Conservation (phyloP, 2,113 vertebrate genomes). For the Indri indri region DNA sequence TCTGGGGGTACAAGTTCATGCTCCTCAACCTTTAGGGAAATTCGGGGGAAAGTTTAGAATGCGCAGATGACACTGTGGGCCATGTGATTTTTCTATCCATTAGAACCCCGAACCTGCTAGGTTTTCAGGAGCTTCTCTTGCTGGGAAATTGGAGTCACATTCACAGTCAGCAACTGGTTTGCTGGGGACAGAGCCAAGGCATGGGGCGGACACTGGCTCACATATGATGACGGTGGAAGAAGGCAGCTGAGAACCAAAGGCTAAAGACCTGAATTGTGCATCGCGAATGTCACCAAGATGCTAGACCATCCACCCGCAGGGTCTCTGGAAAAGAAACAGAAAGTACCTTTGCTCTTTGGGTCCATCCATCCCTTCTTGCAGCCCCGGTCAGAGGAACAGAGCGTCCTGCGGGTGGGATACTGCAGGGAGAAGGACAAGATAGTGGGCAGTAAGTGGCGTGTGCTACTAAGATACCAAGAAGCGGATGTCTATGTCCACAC, state of each 20-base stretch:
- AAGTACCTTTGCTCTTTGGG: conserved; percentile 86
- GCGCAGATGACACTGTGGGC: neutral
- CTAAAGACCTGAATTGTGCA: neutral
- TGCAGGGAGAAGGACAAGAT: conserved; percentile 37
- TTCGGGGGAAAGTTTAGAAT: neutral
- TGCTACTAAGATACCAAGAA: neutral
- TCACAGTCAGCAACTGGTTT: neutral
- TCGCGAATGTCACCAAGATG: neutral
- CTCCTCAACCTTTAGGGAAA: neutral
- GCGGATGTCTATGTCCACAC: neutral
- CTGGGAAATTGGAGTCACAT: neutral
- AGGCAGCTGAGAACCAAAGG: neutral
- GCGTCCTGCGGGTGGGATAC: conserved; percentile 73
- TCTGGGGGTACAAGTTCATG: neutral
- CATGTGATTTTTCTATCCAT: neutral
- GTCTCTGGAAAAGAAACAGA: neutral
- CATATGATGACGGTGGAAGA: neutral
- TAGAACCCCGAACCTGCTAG: neutral
- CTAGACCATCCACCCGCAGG: neutral
- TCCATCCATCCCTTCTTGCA: conserved; percentile 84
- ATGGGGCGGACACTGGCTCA: accelerated
- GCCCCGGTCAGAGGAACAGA: conserved; percentile 82
- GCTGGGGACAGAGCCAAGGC: neutral
- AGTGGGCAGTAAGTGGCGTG: neutral
- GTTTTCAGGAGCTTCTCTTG: neutral